These are phyloP conservation scores for Charaxes varanes DNA, from an alignment of 1,140 invertebrate species.

Conservation along the genomic window DNA sequence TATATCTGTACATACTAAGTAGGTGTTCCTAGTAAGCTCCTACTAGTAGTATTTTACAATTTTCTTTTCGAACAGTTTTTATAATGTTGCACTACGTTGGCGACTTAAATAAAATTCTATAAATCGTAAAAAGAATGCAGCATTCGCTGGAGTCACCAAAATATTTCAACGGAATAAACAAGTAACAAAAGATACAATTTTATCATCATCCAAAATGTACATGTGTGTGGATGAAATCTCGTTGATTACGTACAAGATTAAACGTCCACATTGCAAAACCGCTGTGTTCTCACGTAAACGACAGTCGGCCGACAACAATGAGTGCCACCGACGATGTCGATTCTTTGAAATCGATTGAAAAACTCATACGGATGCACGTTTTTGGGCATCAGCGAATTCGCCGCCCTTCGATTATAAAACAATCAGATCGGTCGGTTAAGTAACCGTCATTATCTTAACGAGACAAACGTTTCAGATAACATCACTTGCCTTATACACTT, in stretches of 20 bases:
- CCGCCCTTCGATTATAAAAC: conserved; percentile 57
- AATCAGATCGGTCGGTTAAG: conserved; percentile 43
- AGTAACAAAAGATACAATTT: no score
- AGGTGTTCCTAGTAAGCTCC: no score
- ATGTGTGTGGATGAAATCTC: conserved; percentile 29
- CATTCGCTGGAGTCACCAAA: no score
- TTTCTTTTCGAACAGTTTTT: no score
- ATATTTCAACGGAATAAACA: no score
- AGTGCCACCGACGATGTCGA: conserved; percentile 65
- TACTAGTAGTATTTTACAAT: no score
- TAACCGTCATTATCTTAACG: conserved; percentile 36
- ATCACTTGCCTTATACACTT: conserved; percentile 19
- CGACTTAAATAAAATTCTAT: no score
- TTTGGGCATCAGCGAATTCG: conserved; percentile 69
- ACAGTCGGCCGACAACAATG: conserved; percentile 64
- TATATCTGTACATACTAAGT: no score
- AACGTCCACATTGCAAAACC: conserved; percentile 57
- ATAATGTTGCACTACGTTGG: no score
- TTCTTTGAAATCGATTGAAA: conserved; percentile 70
- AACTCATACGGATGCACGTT: conserved; percentile 71
- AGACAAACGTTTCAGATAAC: conserved; percentile 27
- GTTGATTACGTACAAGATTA: conserved; percentile 43
- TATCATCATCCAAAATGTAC: conserved; percentile 5
- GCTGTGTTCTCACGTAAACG: conserved; percentile 70
- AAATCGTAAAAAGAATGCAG: no score